A percentile compares a stretch with the other conserved stretches of the same genome.
Conservation (phyloP, 2,888 invertebrate species). For the Apomyelois bistriatella region DNA sequence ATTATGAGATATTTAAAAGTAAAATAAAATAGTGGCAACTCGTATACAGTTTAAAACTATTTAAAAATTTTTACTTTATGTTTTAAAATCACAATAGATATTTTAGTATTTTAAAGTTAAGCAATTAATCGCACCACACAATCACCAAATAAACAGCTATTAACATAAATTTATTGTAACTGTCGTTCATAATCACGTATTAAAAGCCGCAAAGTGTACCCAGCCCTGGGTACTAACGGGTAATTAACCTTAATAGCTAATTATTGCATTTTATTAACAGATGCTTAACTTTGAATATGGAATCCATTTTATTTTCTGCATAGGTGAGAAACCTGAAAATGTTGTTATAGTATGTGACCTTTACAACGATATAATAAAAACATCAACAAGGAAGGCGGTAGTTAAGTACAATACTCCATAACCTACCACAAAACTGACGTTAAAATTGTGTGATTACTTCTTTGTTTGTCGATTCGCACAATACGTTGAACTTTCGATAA, state of each 20-base stretch:
- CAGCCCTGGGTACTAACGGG: not conserved
- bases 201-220: not conserved
- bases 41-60: too few species aligned
- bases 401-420: constrained; percentile 61
- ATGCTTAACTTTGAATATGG: not conserved
- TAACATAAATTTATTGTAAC: not conserved
- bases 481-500: constrained; percentile 21
- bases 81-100: too few species aligned
- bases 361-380: constrained; percentile 22
- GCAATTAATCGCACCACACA: not conserved
- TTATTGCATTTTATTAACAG: not conserved
- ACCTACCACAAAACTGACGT: constrained; percentile 71
- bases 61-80: too few species aligned
- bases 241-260: constrained; percentile 7
- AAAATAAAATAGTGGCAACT: too few species aligned
- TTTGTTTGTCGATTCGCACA: constrained; percentile 62
- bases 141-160: not conserved
- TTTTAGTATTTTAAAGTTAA: too few species aligned
- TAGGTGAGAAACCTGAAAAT: not conserved
- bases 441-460: constrained; percentile 61
- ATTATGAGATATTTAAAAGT: too few species aligned
- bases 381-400: constrained; percentile 51
- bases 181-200: constrained; percentile 1
- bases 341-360: too few species aligned
- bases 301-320: not conserved